Evolutionary conservation across 2,888 invertebrate species (phyloP), one percentile per base, ranked within the genome.

Genomic region (Erynnis tages): DNA sequence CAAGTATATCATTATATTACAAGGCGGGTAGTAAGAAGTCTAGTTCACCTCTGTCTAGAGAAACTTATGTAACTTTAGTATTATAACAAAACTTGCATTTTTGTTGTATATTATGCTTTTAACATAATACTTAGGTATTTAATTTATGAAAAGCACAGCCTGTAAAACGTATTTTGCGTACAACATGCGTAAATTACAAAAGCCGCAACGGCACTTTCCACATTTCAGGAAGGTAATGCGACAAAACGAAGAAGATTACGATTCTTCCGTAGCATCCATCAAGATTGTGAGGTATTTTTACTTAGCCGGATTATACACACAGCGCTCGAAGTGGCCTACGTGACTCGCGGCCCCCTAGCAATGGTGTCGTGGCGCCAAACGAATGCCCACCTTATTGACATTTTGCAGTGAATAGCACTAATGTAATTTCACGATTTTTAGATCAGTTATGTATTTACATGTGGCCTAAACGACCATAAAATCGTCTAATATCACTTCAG

Each of bases 311-410:
- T 72, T 79, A 64, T 59, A 57, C 50, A 56, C 14, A 35, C 57
- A 49, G 62, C 65, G 69, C 63, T 68, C 71, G 60, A 62, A 74
- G 79, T 87, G 85, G 90, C 89, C 83, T 90, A 90, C 90, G 90
- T 90, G 90, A 90, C 90, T 83, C 62, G 66, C 71, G 72, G 78
- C 66, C 73, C 75, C 78, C 75, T 69, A 63, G 79, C 79, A 82
- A 89, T 90, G 90, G 90, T 82, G 66, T 55, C 67, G 73, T 70
- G 73, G 79, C 70, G 90, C 84, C 79, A 87, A 80, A 80, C 90
- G 68, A 90, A 81, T 73, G 83, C 77, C 76, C 78, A 80, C 78
- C 84, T 79, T 87, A 86, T 76, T 67, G 78, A 83, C 82, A 72
- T 62, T 56, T 65, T 62, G 60, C n/a, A n/a, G n/a, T n/a, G n/a